Percentiles rank a stretch among this genome's conserved stretches.
These are phyloP conservation scores for Zoroaster sp. DNA, from an alignment of 53 echinoderm and acorn worm genomes.

Conservation along the genomic window DNA sequence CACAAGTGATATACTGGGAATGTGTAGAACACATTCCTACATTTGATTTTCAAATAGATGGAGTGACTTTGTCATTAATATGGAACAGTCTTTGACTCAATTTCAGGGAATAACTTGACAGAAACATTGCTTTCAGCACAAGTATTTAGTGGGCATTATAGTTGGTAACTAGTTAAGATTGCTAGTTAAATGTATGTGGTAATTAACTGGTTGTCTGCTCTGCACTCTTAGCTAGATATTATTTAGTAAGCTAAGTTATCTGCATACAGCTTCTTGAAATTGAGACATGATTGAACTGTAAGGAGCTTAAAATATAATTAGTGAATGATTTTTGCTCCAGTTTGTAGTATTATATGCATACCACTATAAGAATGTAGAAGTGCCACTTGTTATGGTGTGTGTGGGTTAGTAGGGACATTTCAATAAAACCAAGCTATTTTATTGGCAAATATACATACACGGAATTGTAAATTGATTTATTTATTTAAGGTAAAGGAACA, in stretches of 20 bases:
- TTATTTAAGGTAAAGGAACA: no score
- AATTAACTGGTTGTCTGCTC: background rate
- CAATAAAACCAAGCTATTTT: conserved; percentile 65
- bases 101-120: background rate
- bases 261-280: conserved; percentile 2
- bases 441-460: conserved; percentile 37
- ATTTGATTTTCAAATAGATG: background rate
- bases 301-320: background rate
- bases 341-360: conserved; percentile 52
- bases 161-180: background rate
- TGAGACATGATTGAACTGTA: background rate
- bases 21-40: background rate
- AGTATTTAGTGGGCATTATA: background rate
- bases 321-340: background rate
- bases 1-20: background rate
- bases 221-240: background rate
- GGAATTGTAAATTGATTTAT: background rate
- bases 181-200: background rate
- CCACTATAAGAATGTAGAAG: background rate
- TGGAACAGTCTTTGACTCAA: background rate
- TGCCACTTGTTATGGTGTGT: conserved; percentile 24
- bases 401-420: conserved; percentile 46
- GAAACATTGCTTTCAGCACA: background rate
- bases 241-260: background rate
- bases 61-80: background rate